Evolutionary conservation across 2,888 invertebrate species (phyloP), one percentile per base, ranked within the genome.

Genomic region (Temnothorax unifasciatus): DNA sequence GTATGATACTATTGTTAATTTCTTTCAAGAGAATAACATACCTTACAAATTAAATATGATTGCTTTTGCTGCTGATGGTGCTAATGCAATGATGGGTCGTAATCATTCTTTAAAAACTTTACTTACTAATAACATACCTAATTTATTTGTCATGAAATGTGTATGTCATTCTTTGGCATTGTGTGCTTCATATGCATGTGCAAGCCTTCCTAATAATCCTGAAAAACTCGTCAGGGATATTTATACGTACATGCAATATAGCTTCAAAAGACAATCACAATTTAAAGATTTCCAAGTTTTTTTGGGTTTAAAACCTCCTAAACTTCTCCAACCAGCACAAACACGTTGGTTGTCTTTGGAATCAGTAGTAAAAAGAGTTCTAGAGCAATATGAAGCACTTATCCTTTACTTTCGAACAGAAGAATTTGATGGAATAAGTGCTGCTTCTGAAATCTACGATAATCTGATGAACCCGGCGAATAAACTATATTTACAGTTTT

Each of bases 81-180:
- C 52, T 71, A n/a, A 71, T 71, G 34, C 54, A 52, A 71, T 71
- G 52, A 54, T 71, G 50, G 71, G 71, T 34, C 29, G 29, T 29
- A 29, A 71, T 52, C 21, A 71, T 54, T 71, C 71, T 18, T n/a
- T 71, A 38, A 52, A 44, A 50, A 52, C 50, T 29, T 34, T 71
- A 71, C 34, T 71, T 13, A 71, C 6, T 50, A 41, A 41, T 1
- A 54, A 54, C 5, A 34, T 54, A 52, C 71, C 71, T 71, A 1
- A 54, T 54, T 29, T 71, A 54, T 52, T 71, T 71, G 71, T 71
- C 2, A n/a, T 71, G 18, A 71, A 71, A 71, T 71, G 34, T 52
- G 34, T 34, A 8, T 52, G 54, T 21, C 71, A 54, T 71, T 71
- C 54, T 21, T 71, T 71, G 25, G 34, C 8, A 34, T 54, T 71